Percentiles rank a stretch among this genome's conserved stretches.
These are phyloP conservation scores for Eulimnadia texana DNA, from an alignment of 1,140 invertebrate species.

Conservation along the genomic window DNA sequence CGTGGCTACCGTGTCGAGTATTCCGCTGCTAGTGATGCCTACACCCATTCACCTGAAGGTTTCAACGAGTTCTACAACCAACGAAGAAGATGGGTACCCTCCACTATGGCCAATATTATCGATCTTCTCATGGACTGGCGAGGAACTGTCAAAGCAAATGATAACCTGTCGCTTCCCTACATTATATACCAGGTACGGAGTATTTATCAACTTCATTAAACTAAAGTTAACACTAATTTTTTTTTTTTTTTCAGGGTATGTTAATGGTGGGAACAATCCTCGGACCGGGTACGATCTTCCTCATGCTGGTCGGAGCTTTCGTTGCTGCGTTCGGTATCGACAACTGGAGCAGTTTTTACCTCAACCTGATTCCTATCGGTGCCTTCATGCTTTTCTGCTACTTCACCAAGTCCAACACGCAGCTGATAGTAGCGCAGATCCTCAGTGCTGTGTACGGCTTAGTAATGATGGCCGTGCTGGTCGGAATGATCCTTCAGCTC, in stretches of 20 bases:
- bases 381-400: constrained; percentile 35
- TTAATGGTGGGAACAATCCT: constrained; percentile 40
- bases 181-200: constrained; percentile 35
- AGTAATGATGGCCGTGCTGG: constrained; percentile 83
- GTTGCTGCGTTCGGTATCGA: constrained; percentile 38
- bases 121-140: constrained; percentile 39
- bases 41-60: constrained; percentile 45
- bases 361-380: constrained; percentile 34
- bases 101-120: constrained; percentile 49
- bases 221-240: too few relatives aligned
- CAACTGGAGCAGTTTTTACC: constrained; percentile 32
- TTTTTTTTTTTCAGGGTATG: constrained; percentile 27
- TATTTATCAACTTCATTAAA: too few relatives aligned
- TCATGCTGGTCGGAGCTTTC: constrained; percentile 45
- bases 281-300: constrained; percentile 45
- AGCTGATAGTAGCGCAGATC: constrained; percentile 50
- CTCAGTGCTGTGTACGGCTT: constrained; percentile 67
- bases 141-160: constrained; percentile 39
- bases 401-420: constrained; percentile 28
- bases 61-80: constrained; percentile 49
- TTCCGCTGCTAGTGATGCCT: constrained; percentile 45
- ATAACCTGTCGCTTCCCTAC: constrained; percentile 41
- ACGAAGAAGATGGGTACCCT: constrained; percentile 45
- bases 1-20: constrained; percentile 48
- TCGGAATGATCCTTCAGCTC: constrained; percentile 70